These are phyloP conservation scores for Leptinotarsa defecta DNA, from an alignment of 1,140 invertebrate species.

Conservation along the genomic window DNA sequence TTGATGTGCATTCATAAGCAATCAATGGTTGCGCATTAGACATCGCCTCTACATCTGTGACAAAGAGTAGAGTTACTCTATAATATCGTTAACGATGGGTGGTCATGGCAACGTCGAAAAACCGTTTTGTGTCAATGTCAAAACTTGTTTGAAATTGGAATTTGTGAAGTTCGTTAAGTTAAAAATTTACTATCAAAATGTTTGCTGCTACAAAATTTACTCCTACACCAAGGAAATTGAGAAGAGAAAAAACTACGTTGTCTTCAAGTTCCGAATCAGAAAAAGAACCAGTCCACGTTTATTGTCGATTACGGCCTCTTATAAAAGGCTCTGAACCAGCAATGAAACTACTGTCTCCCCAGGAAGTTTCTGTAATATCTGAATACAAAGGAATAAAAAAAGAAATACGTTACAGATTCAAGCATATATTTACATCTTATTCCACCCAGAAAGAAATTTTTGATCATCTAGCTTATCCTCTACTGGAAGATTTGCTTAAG, in stretches of 20 bases:
- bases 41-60: too few relatives aligned
- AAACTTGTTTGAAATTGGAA: not conserved
- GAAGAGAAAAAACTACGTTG: conserved; percentile 37
- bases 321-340: conserved; percentile 70
- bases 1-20: too few relatives aligned
- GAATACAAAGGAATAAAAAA: conserved; percentile 63
- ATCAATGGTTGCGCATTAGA: too few relatives aligned
- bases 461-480: conserved; percentile 79
- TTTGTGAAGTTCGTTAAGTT: not conserved
- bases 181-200: conserved; percentile 24
- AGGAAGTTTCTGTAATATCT: conserved; percentile 69
- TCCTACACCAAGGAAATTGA: conserved; percentile 33
- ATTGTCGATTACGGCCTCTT: conserved; percentile 79
- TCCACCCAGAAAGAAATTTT: conserved; percentile 84
- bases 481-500: conserved; percentile 79
- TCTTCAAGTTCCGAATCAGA: conserved; percentile 40
- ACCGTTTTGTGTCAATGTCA: conserved; percentile 5
- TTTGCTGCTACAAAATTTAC: conserved; percentile 34
- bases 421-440: conserved; percentile 82
- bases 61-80: too few relatives aligned
- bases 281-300: conserved; percentile 81
- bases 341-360: conserved; percentile 73
- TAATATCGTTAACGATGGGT: too few relatives aligned
- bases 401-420: conserved; percentile 78
- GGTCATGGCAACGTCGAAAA: not conserved